Conservation (phyloP, 1,140 invertebrate genomes). For the Thereuonema tuberculata region DNA sequence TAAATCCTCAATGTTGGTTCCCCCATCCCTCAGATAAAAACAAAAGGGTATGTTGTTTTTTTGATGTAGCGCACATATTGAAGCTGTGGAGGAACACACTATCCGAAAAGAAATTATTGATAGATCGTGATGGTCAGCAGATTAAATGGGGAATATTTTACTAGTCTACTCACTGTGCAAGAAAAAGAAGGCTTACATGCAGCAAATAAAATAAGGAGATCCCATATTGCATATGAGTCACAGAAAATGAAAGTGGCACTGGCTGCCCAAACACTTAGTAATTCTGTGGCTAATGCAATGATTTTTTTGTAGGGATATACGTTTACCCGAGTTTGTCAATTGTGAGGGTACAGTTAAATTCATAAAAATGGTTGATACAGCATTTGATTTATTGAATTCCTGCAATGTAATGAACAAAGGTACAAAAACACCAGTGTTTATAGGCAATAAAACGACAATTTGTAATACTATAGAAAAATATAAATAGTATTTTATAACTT, state of each 20-base stretch:
- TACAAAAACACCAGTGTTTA: background rate
- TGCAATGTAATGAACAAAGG: background rate
- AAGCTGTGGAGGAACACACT: constrained; percentile 22
- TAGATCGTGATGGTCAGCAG: constrained; percentile 10
- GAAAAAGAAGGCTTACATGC: constrained; percentile 20
- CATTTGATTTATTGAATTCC: background rate
- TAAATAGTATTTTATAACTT: background rate
- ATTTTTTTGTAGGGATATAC: background rate
- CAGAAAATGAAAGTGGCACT: constrained; percentile 27
- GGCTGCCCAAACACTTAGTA: background rate
- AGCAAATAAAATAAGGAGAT: constrained; percentile 22
- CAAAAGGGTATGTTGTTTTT: background rate
- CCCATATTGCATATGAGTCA: constrained; percentile 24
- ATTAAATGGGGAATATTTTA: constrained; percentile 19
- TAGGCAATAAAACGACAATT: background rate
- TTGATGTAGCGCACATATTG: constrained; percentile 20
- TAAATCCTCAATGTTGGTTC: background rate
- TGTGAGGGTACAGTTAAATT: background rate
- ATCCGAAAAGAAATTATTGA: constrained; percentile 13
- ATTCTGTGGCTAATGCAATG: constrained; percentile 1
- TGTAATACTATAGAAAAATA: background rate
- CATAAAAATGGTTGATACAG: background rate
- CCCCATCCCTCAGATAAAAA: background rate
- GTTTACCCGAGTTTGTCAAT: background rate
- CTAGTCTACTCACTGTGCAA: constrained; percentile 22